Percentiles rank a stretch among this genome's conserved stretches.
These are phyloP conservation scores for Tragelaphus scriptus DNA, from an alignment of 2,113 vertebrate species.

Conservation along the genomic window DNA sequence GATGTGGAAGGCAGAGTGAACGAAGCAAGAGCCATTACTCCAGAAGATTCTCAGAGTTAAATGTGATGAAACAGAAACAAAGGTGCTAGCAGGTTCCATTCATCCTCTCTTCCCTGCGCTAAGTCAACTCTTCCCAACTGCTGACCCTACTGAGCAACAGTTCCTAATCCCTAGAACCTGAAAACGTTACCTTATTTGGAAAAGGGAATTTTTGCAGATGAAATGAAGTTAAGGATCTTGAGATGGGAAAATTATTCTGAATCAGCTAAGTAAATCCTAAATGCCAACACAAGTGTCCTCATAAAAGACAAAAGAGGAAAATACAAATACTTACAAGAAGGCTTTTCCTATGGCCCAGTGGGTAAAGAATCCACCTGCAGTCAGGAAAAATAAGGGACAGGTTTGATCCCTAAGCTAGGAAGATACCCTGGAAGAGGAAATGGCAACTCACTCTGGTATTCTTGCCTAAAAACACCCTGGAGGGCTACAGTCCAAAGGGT, in stretches of 20 bases:
- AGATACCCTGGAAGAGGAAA: neutral
- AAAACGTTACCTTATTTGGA: neutral
- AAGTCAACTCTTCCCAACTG: neutral
- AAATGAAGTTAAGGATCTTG: neutral
- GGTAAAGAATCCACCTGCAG: neutral
- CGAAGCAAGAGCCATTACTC: neutral
- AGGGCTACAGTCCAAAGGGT: neutral
- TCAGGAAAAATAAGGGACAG: neutral
- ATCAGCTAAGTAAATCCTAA: neutral
- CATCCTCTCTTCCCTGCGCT: neutral
- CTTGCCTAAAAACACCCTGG: neutral
- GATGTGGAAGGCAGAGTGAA: neutral
- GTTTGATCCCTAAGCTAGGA: neutral
- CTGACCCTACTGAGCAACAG: neutral
- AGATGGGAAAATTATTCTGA: neutral
- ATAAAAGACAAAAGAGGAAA: neutral
- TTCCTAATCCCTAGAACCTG: neutral
- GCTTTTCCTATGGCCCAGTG: neutral
- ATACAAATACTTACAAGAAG: neutral
- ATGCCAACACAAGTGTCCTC: neutral
- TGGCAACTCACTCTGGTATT: neutral
- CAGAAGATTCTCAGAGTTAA: neutral
- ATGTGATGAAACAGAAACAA: neutral
- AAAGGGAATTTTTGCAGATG: neutral
- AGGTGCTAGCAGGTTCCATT: neutral